Base-by-base conservation (phyloP, 2,113 vertebrate genomes). In the Bubo bubo region DNA sequence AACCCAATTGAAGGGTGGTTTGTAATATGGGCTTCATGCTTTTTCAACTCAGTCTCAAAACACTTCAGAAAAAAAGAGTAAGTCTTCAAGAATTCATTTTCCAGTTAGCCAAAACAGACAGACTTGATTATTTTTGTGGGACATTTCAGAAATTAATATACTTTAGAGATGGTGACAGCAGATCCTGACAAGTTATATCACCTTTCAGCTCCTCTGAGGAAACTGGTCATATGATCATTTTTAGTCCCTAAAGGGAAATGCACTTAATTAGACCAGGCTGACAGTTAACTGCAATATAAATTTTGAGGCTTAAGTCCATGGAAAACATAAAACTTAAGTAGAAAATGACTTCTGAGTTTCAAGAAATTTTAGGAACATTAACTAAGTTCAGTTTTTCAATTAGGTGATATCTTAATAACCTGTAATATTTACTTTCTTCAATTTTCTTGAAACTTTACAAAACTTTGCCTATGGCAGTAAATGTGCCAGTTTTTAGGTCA, bases 1-100 rank as follows among this genome's bases (percentile, higher is more conserved):
- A 74, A 22, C 3, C 1, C 4, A 45, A 4, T 41, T 18, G 4
- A 83, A 50, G 5, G 2, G 7, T 52, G 6, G 1, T 32, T 84
- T 63, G 8, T 27, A 86, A 35, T 30, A 49, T 7, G 6, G 34
- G 10, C 14, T 66, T 63, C 13, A 9, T 37, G 3, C 1, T 86
- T 91, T 89, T 79, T 63, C 19, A 63, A 27, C 18, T 37, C 32
- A 63, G 8, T 21, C 18, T 71, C 47, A 81, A 74, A 91, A 14
- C 7, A 84, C 6, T 67, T 59, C 7, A 64, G 21, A 73, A 86
- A 37, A 58, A 59, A 55, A 13, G 0, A 2, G 3, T 53, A 74
- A 49, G 12, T 37, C 34, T 75, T 79, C 24, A 73, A 70, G 85
- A 90, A 56, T 6, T 70, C 0, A 30, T 84, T 81, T 77, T 75